These are phyloP conservation scores for Chitala chitala DNA, from an alignment of 2,113 vertebrate species.

Conservation along the genomic window DNA sequence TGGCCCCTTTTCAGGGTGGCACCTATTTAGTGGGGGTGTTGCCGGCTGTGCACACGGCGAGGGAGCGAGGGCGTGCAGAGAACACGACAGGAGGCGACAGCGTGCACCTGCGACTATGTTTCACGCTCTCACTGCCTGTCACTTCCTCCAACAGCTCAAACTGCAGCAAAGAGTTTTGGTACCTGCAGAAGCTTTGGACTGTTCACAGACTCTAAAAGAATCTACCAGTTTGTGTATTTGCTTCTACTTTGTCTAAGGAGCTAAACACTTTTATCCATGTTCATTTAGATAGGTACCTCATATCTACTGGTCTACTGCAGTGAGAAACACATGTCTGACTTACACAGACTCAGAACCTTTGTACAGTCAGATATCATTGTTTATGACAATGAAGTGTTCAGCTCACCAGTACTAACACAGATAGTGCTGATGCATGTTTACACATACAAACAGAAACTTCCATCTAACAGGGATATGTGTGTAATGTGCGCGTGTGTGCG, in stretches of 20 bases:
- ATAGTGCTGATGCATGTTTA: not conserved
- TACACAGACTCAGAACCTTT: no score
- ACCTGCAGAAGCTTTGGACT: no score
- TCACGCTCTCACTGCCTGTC: not conserved
- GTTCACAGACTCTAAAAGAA: no score
- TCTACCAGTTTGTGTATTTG: no score
- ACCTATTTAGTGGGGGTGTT: conserved; percentile 62
- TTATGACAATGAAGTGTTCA: no score
- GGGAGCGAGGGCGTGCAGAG: conserved; percentile 34
- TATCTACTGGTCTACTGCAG: not conserved
- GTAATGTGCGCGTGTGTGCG: conserved; percentile 31
- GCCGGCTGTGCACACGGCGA: conserved; percentile 51
- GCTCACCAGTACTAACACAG: no score
- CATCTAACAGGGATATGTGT: conserved; percentile 28
- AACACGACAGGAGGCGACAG: conserved; percentile 35
- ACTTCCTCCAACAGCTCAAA: not conserved
- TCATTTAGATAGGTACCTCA: not conserved
- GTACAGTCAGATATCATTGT: no score
- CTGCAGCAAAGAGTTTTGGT: not conserved
- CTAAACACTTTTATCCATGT: not conserved
- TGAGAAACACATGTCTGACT: not conserved
- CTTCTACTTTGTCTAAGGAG: no score
- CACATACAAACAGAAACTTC: not conserved
- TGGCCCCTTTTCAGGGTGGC: conserved; percentile 66
- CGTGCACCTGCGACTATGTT: conserved; percentile 8